Evolutionary conservation across 2,797 vertebrate species (phyloP), one percentile per base, ranked within the genome.

Genomic region (Pangasius djambal): DNA sequence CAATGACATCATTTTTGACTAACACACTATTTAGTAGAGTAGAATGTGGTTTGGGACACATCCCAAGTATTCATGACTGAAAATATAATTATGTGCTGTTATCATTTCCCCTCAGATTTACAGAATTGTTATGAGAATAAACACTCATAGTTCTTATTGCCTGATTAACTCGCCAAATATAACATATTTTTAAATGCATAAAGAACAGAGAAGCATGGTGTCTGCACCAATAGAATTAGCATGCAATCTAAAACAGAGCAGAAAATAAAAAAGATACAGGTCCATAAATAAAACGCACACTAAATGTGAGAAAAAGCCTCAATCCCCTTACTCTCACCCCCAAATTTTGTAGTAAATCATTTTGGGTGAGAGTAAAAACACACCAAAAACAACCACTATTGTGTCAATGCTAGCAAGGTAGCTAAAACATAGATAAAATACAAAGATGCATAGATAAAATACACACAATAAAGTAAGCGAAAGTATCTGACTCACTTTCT

Each of bases 71-170:
- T 50, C n/a, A 12, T 0, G 5, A 70, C n/a, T 57, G 9, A 70
- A n/a, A n/a, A 52, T 31, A 34, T 69, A 85, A 85, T 52, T 84
- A 84, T 52, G 44, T 69, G 63, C 44, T 31, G 44, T 34, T 69
- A 69, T 69, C 65, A 69, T 52, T 69, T 85, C 63, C 44, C 83
- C n/a, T 85, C n/a, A 34, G 44, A 85, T 85, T 85, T 84, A 84
- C 57, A 25, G 4, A 34, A 61, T 34, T 40, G 44, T 69, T 31
- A 69, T 34, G 83, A 85, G 44, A 67, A 69, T 67, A 34, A 85
- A 85, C 52, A 34, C 83, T 20, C 44, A 59, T 57, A 37, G 34
- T 61, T 82, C 63, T 63, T 31, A 34, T 34, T 69, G 28, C 44
- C 50, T 31, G 16, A 69, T 69, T 22, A 31, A 52, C 16, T 34